These are phyloP conservation scores for Thecophora atra DNA, from an alignment of 2,888 invertebrate genomes.

Conservation along the genomic window DNA sequence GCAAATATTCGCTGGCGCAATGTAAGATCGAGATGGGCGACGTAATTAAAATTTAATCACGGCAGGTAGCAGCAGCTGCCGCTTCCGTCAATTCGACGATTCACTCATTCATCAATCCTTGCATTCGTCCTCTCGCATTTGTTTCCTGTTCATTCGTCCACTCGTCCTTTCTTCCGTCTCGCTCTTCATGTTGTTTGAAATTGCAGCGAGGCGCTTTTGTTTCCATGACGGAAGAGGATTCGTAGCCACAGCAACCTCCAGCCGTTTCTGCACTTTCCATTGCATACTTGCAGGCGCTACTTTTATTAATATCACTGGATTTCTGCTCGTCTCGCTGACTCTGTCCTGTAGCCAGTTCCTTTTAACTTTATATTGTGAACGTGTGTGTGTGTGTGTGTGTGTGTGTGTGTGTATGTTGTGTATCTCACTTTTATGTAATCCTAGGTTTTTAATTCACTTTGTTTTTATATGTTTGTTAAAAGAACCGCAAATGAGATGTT, in stretches of 20 bases:
- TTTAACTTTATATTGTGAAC: no score
- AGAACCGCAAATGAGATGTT: slow-evolving; percentile 15
- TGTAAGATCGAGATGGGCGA: neutral
- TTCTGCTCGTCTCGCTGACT: no score
- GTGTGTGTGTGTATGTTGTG: neutral
- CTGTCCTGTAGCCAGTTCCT: no score
- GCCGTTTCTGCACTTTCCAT: slow-evolving; percentile 14
- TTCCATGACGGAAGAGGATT: slow-evolving; percentile 3
- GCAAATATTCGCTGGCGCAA: slow-evolving; percentile 8
- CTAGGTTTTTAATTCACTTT: slow-evolving; percentile 32
- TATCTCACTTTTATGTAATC: neutral
- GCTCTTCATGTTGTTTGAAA: slow-evolving; percentile 11
- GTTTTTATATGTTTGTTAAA: slow-evolving; percentile 12
- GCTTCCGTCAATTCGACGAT: neutral
- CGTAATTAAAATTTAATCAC: slow-evolving; percentile 36
- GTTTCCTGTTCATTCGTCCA: neutral
- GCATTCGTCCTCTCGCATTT: neutral
- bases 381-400: slow-evolving; percentile 1
- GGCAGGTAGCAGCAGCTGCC: neutral
- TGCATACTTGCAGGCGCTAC: slow-evolving; percentile 9
- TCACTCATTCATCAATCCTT: neutral
- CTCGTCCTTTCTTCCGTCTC: slow-evolving; percentile 5
- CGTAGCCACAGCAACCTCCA: slow-evolving; percentile 23
- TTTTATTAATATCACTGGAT: slow-evolving; percentile 6
- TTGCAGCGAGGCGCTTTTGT: slow-evolving; percentile 28